phyloP scores from a whole-genome alignment of 2,797 vertebrate genomes.

The Acrocephalus scirpaceus region DNA sequence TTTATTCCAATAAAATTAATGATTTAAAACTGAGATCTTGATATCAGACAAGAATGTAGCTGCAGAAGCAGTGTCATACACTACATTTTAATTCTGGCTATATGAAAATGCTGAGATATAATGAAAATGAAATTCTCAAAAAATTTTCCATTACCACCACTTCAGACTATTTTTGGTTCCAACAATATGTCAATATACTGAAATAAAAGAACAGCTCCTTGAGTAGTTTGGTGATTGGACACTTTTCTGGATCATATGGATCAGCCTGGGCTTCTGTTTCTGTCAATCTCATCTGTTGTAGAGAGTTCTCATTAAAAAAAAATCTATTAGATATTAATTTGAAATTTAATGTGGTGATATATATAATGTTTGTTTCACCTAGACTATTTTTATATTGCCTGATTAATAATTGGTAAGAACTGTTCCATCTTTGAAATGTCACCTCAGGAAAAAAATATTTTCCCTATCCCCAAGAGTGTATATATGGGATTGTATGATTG shows the following conservation, averaged over 20 bases:
- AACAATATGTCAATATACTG: background rate
- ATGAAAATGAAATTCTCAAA: background rate
- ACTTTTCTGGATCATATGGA: background rate
- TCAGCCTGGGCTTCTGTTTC: background rate
- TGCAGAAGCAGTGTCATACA: background rate
- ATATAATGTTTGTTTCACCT: background rate
- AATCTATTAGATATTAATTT: background rate
- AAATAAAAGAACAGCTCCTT: background rate
- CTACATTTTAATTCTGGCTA: background rate
- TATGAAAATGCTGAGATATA: background rate
- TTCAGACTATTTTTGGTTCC: background rate
- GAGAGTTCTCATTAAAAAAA: background rate
- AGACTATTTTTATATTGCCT: background rate
- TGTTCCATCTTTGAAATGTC: background rate
- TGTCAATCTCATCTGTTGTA: background rate
- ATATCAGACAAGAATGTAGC: background rate
- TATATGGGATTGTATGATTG: background rate
- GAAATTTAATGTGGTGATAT: background rate
- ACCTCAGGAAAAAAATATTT: background rate
- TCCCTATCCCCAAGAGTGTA: fast-evolving
- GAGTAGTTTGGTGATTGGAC: background rate
- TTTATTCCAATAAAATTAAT: background rate
- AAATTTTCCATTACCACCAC: background rate
- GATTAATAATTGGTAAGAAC: background rate
- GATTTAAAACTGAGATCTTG: background rate